These are phyloP conservation scores for Pogonus chalceus DNA, from an alignment of 1,140 invertebrate genomes.

Conservation along the genomic window DNA sequence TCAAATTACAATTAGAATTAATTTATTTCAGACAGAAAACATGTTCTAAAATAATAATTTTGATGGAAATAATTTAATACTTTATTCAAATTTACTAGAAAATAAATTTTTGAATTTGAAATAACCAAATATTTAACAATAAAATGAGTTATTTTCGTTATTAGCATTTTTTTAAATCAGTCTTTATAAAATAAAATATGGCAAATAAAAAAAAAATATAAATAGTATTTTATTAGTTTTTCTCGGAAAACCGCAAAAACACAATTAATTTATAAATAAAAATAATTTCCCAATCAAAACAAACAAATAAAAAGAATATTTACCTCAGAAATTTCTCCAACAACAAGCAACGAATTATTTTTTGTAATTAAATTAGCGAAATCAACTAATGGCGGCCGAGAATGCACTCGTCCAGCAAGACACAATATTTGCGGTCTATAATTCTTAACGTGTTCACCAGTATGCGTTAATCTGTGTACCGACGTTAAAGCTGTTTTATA, in stretches of 20 bases:
- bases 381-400: constrained; percentile 78
- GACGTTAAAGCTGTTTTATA: constrained; percentile 84
- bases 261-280: too few species aligned
- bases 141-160: not conserved
- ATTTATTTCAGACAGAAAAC: too few species aligned
- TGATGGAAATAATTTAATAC: too few species aligned
- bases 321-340: constrained; percentile 78
- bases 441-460: constrained; percentile 93
- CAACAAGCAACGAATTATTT: constrained; percentile 82
- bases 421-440: constrained; percentile 88
- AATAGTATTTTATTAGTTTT: too few species aligned
- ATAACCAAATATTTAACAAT: too few species aligned
- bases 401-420: constrained; percentile 69
- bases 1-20: too few species aligned
- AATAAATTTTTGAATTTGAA: too few species aligned
- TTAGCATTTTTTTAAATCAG: not conserved
- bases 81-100: too few species aligned
- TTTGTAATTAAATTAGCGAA: constrained; percentile 87
- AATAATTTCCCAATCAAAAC: too few species aligned
- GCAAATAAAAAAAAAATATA: constrained; percentile 11
- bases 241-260: too few species aligned
- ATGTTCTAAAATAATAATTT: too few species aligned
- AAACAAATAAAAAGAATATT: too few species aligned
- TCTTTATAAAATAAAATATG: not conserved
- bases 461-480: constrained; percentile 68